Evolutionary conservation across 1,140 invertebrate species (phyloP), one percentile per base, ranked within the genome.

Genomic region (Plectrocnemia conspersa): DNA sequence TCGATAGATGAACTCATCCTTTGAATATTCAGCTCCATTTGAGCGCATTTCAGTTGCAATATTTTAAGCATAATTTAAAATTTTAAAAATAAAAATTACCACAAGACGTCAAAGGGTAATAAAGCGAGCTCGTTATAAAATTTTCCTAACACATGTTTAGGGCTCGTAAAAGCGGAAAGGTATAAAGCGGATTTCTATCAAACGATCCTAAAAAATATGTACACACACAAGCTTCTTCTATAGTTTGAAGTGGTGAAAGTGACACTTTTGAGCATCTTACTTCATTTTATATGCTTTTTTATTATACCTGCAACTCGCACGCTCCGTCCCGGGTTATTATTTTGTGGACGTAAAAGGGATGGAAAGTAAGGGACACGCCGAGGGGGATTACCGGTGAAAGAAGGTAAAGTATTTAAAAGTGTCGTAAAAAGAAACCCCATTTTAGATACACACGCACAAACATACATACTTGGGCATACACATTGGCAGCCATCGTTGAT

Each of bases 271-370:
- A 41, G 38, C 38, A 19, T 16, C 23, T 45, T 47, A 23, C 25
- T 11, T 13, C 24, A 23, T 47, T 47, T 47, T 42, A 16, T 19
- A 42, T 42, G 40, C 19, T 42, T 22, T 44, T 44, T 25, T 25
- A 16, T 25, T 44, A 44, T 19, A 11, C 36, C 47, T 35, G 32
- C 36, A 24, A 16, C n/a, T 42, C 50, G 32, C 50, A 22, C 11
- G 47, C 11, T 6, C 13, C 0, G 22, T 23, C 11, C 19, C 16
- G 27, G 22, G 27, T 29, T 23, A 19, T 42, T 25, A 49, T 50
- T 56, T 56, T 38, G 38, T 15, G 11, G 11, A 36, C 27, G n/a
- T 44, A 27, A 50, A 38, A 13, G 24, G 49, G 35, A 53, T 42
- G 48, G 22, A 32, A 55, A 45, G 47, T 29, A 48, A 15, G 45